Evolutionary conservation across 2,888 invertebrate species (phyloP).

Genomic region (Polyploca ridens): DNA sequence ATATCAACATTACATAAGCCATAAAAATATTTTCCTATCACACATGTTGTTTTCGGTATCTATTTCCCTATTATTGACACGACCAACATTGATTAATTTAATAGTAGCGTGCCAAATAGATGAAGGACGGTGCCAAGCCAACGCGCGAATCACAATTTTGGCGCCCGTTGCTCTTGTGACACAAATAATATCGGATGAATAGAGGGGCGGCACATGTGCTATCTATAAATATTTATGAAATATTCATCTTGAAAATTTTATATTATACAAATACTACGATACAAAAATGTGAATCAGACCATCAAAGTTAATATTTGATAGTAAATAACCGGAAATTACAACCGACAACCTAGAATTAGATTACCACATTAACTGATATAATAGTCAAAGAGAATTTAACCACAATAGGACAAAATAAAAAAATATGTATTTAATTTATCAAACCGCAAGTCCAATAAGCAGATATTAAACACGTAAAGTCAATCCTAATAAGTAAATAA

Average conservation of each 20-base stretch:
- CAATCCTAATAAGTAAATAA: not conserved
- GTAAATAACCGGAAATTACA: too few relatives aligned
- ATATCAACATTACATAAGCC: not conserved
- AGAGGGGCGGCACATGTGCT: slow-evolving; percentile 4
- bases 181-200: slow-evolving; percentile 22
- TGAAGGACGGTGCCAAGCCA: slow-evolving; percentile 27
- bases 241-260: not conserved
- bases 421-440: not conserved
- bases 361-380: too few relatives aligned
- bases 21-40: not conserved
- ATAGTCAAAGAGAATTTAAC: too few relatives aligned
- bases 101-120: slow-evolving; percentile 43
- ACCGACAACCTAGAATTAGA: too few relatives aligned
- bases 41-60: slow-evolving; percentile 12
- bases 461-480: not conserved
- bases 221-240: not conserved
- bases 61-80: slow-evolving; percentile 19
- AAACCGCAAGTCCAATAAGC: not conserved
- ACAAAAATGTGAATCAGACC: too few relatives aligned
- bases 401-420: not conserved
- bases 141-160: slow-evolving; percentile 38
- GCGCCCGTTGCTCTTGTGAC: slow-evolving; percentile 39
- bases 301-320: too few relatives aligned
- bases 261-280: too few relatives aligned
- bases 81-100: slow-evolving; percentile 37